These are phyloP conservation scores for Formica aserva DNA, from an alignment of 2,888 invertebrate species.

Conservation along the genomic window DNA sequence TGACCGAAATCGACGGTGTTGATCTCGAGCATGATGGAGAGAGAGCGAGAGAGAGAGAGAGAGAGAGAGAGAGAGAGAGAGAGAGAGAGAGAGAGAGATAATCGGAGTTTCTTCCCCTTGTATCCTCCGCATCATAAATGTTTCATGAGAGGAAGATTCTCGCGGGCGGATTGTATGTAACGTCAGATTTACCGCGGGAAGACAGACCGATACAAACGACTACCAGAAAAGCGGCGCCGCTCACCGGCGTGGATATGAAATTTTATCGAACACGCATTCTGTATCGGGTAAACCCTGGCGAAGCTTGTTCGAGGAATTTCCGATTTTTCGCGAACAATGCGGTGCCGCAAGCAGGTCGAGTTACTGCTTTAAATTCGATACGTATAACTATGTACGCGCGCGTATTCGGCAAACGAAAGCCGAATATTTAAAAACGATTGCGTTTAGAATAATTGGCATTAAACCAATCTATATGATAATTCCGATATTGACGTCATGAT, in stretches of 20 bases:
- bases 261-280: conserved; percentile 52
- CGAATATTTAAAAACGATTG: conserved; percentile 25
- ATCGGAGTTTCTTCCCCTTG: conserved; percentile 10
- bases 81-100: not conserved
- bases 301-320: conserved; percentile 38
- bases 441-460: not conserved
- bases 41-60: not conserved
- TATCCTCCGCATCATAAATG: conserved; percentile 41
- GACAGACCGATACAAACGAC: conserved; percentile 53
- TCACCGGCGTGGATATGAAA: conserved; percentile 40
- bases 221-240: conserved; percentile 25
- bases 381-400: not conserved
- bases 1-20: conserved; percentile 22
- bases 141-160: conserved; percentile 48
- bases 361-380: conserved; percentile 39
- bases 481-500: not conserved
- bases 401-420: conserved; percentile 2
- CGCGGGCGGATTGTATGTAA: conserved; percentile 21
- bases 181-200: conserved; percentile 17
- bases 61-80: not conserved
- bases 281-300: conserved; percentile 25
- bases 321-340: conserved; percentile 48
- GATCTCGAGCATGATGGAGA: not conserved
- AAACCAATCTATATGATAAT: not conserved
- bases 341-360: conserved; percentile 37